Evolutionary conservation across 2,113 vertebrate genomes (phyloP).

Genomic region (Apteryx owenii): DNA sequence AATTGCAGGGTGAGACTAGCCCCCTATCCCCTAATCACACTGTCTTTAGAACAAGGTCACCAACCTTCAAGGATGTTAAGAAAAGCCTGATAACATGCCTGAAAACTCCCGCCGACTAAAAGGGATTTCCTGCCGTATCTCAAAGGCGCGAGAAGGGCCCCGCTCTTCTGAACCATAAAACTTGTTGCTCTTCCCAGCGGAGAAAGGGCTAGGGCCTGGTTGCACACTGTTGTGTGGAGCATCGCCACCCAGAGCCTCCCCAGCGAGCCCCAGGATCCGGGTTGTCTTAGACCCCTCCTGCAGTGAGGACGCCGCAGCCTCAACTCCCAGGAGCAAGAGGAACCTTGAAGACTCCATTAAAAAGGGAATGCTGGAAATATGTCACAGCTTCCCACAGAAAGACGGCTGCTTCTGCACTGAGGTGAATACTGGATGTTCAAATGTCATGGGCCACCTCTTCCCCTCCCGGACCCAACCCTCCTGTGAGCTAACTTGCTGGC

Average conservation of each 20-base stretch:
- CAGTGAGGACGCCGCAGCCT: background rate
- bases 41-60: background rate
- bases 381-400: background rate
- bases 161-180: background rate
- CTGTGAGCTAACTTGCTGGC: background rate
- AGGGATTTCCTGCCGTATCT: background rate
- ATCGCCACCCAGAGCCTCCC: background rate
- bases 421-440: background rate
- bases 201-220: background rate
- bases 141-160: background rate
- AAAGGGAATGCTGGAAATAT: background rate
- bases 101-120: background rate
- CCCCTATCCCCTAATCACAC: background rate
- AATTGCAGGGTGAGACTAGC: background rate
- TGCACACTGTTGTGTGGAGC: background rate
- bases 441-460: accelerated
- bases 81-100: background rate
- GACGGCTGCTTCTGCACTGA: background rate
- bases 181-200: background rate
- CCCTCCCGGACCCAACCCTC: background rate
- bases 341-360: background rate
- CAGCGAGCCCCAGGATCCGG: accelerated
- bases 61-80: background rate
- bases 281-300: background rate
- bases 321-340: background rate